Evolutionary conservation across 2,113 vertebrate species (phyloP).

Genomic region (Cacatua alba): DNA sequence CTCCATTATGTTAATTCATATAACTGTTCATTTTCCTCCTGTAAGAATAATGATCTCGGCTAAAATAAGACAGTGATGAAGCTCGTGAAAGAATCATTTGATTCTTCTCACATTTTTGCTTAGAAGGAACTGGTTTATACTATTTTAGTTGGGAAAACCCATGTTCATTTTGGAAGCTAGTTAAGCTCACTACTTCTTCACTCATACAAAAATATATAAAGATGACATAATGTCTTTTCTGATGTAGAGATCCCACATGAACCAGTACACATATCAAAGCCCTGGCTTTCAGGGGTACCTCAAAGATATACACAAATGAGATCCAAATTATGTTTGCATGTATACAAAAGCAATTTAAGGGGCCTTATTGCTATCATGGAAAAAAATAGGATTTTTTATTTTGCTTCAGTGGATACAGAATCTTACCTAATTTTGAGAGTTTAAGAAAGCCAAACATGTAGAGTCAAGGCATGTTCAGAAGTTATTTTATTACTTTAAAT

Average conservation of each 20-base stretch:
- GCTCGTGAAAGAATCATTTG: not conserved
- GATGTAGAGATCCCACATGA: not conserved
- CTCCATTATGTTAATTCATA: not conserved
- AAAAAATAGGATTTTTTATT: no score
- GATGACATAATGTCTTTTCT: not conserved
- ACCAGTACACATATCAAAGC: not conserved
- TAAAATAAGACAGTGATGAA: not conserved
- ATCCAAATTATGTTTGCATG: not conserved
- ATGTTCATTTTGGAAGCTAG: not conserved
- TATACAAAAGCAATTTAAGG: not conserved
- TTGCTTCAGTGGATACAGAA: not conserved
- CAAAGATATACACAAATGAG: not conserved
- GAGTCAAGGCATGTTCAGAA: not conserved
- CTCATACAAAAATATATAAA: not conserved
- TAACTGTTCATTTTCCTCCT: not conserved
- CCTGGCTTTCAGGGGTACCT: not conserved
- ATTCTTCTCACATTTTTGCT: not conserved
- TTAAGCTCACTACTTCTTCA: not conserved
- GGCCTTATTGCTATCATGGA: not conserved
- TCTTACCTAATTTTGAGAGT: not conserved
- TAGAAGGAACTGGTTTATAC: not conserved
- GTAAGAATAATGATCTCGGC: not conserved
- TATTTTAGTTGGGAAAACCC: not conserved
- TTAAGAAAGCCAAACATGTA: not conserved
- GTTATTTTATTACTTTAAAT: not conserved